Evolutionary conservation across 2,888 invertebrate species (phyloP).

Genomic region (Pristionchus exspectatus): DNA sequence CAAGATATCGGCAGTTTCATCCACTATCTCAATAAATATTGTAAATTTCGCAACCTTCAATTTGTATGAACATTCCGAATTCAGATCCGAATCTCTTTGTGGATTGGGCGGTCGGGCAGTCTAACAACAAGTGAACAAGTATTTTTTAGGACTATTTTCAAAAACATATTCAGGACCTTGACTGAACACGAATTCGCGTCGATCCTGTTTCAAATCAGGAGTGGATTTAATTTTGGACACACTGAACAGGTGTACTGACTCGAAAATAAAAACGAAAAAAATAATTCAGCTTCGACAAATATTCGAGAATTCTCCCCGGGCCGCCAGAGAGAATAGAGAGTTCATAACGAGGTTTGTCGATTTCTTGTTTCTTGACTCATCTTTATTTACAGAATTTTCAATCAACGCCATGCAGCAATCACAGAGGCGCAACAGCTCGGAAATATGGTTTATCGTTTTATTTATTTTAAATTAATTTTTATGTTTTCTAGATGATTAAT

Average conservation of each 20-base stretch:
- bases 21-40: not conserved
- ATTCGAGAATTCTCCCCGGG: not conserved
- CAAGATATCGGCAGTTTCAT: not conserved
- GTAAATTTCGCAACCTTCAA: not conserved
- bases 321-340: slow-evolving; percentile 7
- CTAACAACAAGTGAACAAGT: not conserved
- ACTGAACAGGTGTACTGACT: not conserved
- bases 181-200: not conserved
- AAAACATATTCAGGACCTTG: not conserved
- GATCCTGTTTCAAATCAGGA: not conserved
- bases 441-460: not conserved
- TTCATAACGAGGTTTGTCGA: not conserved
- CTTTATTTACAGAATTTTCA: not conserved
- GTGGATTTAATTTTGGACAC: not conserved
- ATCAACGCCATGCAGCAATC: not conserved
- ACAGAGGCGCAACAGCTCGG: slow-evolving; percentile 1
- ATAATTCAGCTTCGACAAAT: not conserved
- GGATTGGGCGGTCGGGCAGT: not conserved
- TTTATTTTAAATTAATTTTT: not conserved
- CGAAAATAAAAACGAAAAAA: not conserved
- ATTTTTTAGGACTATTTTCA: not conserved
- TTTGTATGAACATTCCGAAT: not conserved
- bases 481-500: not conserved
- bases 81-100: not conserved
- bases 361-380: not conserved